These are phyloP conservation scores for Euproctis similis DNA, from an alignment of 2,888 invertebrate species.

Conservation along the genomic window DNA sequence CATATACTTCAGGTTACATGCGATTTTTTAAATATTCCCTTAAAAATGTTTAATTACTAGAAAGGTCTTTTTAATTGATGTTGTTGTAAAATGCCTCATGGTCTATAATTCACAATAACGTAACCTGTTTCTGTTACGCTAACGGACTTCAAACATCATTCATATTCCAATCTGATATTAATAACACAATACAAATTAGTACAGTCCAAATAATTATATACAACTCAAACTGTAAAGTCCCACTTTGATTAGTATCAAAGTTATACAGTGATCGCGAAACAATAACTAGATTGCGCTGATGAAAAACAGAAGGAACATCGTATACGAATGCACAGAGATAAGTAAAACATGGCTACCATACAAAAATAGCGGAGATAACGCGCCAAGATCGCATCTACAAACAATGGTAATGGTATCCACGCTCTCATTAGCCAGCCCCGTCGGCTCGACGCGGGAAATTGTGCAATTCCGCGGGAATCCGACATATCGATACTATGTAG, in stretches of 20 bases:
- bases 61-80: too few relatives aligned
- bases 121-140: too few relatives aligned
- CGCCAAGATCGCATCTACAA: conserved; percentile 64
- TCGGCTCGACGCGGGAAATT: conserved; percentile 52
- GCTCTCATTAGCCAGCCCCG: conserved; percentile 70
- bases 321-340: conserved; percentile 56
- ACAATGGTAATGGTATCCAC: conserved; percentile 66
- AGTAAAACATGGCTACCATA: conserved; percentile 65
- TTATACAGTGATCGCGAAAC: conserved; percentile 36
- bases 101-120: too few relatives aligned
- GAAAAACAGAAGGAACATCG: conserved; percentile 49
- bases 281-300: conserved; percentile 45
- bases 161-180: conserved; percentile 22
- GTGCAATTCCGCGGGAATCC: conserved; percentile 60
- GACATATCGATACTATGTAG: conserved; percentile 44
- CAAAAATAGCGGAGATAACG: conserved; percentile 66
- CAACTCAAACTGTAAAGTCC: conserved; percentile 25
- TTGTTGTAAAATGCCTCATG: too few relatives aligned
- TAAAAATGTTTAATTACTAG: too few relatives aligned
- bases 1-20: too few relatives aligned
- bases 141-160: conserved; percentile 7
- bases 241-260: conserved; percentile 31
- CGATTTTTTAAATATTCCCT: too few relatives aligned
- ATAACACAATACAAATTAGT: conserved; percentile 29
- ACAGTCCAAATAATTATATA: conserved; percentile 42